Conservation (phyloP, 2,888 invertebrate genomes). For the Drosophila melanosoma region DNA sequence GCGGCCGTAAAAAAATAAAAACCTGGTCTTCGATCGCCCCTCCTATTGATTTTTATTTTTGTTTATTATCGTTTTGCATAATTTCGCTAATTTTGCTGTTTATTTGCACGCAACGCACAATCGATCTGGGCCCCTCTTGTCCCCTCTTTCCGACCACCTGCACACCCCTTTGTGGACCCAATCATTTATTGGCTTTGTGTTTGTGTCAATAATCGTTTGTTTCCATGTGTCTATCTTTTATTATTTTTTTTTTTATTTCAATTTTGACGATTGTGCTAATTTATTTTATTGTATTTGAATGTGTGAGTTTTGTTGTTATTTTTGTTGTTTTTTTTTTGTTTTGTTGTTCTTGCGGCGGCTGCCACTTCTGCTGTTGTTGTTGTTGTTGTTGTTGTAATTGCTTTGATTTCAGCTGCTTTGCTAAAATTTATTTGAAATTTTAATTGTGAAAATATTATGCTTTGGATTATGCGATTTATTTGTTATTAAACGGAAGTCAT, state of each 20-base stretch:
- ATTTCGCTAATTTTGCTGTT: constrained; percentile 79
- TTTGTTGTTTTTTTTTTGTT: constrained; percentile 14
- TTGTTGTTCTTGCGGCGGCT: constrained; percentile 28
- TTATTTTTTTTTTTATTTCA: constrained; percentile 34
- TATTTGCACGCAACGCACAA: constrained; percentile 68
- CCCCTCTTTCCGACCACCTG: not conserved
- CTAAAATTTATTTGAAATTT: constrained; percentile 81
- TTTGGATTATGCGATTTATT: constrained; percentile 82
- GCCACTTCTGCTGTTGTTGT: constrained; percentile 5
- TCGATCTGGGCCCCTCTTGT: constrained; percentile 23
- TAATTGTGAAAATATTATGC: constrained; percentile 80
- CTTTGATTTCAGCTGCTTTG: constrained; percentile 74
- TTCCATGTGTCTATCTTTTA: not conserved
- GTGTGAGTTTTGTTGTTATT: constrained; percentile 20
- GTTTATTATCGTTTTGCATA: constrained; percentile 73
- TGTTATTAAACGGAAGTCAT: constrained; percentile 80
- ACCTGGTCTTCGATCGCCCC: constrained; percentile 38
- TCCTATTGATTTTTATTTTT: constrained; percentile 27
- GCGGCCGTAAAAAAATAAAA: constrained; percentile 32
- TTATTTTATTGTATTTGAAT: constrained; percentile 68
- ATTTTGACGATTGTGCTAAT: constrained; percentile 72
- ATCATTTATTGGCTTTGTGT: constrained; percentile 71
- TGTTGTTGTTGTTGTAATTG: constrained; percentile 60
- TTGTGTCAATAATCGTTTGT: constrained; percentile 73
- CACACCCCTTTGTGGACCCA: constrained; percentile 4